Evolutionary conservation across 2,888 invertebrate genomes (phyloP), one percentile per base, ranked within the genome.

Genomic region (Hypercompe scribonia): DNA sequence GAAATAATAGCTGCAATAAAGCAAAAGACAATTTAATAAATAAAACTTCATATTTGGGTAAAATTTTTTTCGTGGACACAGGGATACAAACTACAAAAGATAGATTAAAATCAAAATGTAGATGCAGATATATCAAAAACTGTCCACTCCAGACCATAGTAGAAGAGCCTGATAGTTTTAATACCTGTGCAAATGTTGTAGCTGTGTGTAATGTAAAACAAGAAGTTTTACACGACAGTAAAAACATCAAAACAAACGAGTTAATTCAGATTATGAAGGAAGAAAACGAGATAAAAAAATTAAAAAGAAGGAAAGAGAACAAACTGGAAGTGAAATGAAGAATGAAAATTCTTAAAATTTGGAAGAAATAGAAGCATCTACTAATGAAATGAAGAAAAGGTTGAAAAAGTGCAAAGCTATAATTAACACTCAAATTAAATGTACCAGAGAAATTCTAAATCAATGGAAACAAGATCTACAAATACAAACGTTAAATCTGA

Each of bases 21-120:
- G 5, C 31, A 13, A 46, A 46, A 33, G 31, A 21, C 21, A 8
- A 33, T 31, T 68, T 28, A 7, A 61, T 61, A 8, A 28, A 68
- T 39, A 61, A 39, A 61, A 10, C 5, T 28, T 64, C 64, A 63
- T 33, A 18, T 50, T n/a, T 70, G 31, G 70, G 70, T 15, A 70
- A 70, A 36, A 65, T 70, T 70, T 70, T 34, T 34, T 70, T 42
- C 50, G 28, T 50, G 50, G 63, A 70, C 21, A 24, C 64, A 28
- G 46, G 50, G n/a, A n/a, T 46, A 34, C 70, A 70, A 50, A 70
- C 70, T 46, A 50, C 33, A 36, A 39, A 70, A 50, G 34, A n/a
- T 18, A 33, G 46, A 54, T 39, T 39, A 28, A 68, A 36, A 68
- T 21, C 61, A 21, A 68, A 68, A 39, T 24, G 34, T n/a, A 58